phyloP scores from a whole-genome alignment of 2,888 invertebrate species.

The Troilus luridus region DNA sequence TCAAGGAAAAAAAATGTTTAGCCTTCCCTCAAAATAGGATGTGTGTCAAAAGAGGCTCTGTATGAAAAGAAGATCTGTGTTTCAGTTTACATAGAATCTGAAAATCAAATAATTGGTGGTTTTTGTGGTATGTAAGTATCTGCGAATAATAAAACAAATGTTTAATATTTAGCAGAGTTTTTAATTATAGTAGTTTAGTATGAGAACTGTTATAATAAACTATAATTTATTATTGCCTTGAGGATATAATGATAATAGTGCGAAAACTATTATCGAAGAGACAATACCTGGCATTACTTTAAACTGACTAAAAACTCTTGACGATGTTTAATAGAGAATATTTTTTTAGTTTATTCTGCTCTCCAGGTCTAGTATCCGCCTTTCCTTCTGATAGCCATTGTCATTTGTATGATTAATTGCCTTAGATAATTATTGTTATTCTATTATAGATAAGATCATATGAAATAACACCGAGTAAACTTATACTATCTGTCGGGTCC shows the following conservation, averaged over 20 bases:
- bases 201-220: background rate
- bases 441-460: background rate
- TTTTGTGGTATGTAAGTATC: no score
- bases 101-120: no score
- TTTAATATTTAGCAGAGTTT: no score
- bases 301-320: background rate
- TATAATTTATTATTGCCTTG: background rate
- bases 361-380: background rate
- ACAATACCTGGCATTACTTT: background rate
- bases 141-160: no score
- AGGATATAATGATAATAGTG: background rate
- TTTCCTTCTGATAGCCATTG: background rate
- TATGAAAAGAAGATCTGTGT: no score
- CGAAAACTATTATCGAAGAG: background rate
- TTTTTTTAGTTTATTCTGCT: background rate
- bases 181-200: no score
- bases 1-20: no score
- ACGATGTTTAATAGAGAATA: background rate
- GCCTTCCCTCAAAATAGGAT: no score
- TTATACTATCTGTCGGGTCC: background rate
- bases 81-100: no score
- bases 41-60: no score
- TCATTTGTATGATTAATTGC: background rate
- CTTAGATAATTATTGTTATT: constrained; percentile 19
- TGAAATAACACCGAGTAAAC: background rate